phyloP scores from a whole-genome alignment of 2,888 invertebrate species.

The Labia minor region DNA sequence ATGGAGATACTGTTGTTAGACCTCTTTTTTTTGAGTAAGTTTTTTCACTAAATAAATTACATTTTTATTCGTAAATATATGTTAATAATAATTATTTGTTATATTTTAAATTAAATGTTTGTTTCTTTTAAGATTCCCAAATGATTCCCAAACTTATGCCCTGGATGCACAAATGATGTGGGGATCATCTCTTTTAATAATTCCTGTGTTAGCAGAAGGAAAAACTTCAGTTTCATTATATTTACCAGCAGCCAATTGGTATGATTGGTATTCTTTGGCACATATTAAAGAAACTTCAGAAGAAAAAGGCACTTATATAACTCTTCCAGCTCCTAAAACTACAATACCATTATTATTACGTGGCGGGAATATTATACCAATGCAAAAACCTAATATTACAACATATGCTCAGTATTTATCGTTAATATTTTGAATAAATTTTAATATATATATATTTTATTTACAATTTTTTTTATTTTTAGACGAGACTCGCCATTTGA shows the following conservation, averaged over 20 bases:
- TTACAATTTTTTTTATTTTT: too few relatives aligned
- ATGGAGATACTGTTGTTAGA: constrained; percentile 63
- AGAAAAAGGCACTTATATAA: constrained; percentile 36
- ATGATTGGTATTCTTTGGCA: constrained; percentile 45
- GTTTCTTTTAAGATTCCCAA: constrained; percentile 44
- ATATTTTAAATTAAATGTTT: not conserved
- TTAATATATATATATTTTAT: not conserved
- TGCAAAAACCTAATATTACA: constrained; percentile 51
- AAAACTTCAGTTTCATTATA: constrained; percentile 41
- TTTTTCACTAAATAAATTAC: not conserved
- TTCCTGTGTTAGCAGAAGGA: constrained; percentile 53
- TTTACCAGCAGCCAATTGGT: constrained; percentile 59
- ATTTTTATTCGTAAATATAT: constrained; percentile 2
- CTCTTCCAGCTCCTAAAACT: constrained; percentile 48
- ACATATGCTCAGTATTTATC: constrained; percentile 52
- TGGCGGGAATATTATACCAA: constrained; percentile 61
- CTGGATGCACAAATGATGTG: constrained; percentile 69
- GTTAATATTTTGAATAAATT: constrained; percentile 7
- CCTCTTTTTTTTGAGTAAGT: constrained; percentile 73
- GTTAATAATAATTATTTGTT: constrained; percentile 18
- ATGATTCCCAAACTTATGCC: constrained; percentile 48
- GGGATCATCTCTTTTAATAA: constrained; percentile 60
- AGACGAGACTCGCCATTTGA: constrained; percentile 52
- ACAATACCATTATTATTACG: constrained; percentile 53
- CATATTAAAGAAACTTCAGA: constrained; percentile 35